Conservation (phyloP, 1,140 invertebrate species). For the Platyscapa corneri region DNA sequence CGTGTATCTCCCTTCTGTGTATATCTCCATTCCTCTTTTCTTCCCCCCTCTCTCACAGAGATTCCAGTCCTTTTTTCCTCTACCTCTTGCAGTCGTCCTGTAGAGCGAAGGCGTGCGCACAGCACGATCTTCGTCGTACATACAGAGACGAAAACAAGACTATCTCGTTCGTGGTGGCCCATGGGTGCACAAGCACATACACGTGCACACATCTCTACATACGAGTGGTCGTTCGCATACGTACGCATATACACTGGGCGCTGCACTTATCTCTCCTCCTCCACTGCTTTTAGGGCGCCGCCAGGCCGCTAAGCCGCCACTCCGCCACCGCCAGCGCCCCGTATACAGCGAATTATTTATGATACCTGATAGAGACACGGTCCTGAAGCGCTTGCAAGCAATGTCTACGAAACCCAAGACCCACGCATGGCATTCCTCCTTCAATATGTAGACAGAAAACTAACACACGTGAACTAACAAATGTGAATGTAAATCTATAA, state of each 20-base stretch:
- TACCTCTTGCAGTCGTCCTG: not conserved
- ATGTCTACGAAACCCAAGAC: constrained; percentile 65
- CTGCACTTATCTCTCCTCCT: not conserved
- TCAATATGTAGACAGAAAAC: constrained; percentile 31
- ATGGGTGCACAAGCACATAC: not conserved
- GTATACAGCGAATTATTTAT: constrained; percentile 71
- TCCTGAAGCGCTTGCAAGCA: constrained; percentile 17
- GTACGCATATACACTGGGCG: not conserved
- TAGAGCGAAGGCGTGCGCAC: constrained; percentile 12
- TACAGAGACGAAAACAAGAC: constrained; percentile 33
- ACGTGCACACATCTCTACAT: not conserved
- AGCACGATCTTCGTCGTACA: constrained; percentile 29
- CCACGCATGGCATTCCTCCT: constrained; percentile 70
- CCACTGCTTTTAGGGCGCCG: constrained; percentile 6
- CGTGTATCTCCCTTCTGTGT: not conserved
- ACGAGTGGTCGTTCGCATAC: not conserved
- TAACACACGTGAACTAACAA: not conserved
- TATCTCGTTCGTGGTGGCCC: constrained; percentile 8
- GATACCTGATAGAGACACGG: constrained; percentile 74
- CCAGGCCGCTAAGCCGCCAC: not conserved
- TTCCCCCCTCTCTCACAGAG: not conserved
- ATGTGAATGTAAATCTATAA: not conserved
- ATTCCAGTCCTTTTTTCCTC: constrained; percentile 26
- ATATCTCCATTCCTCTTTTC: not conserved
- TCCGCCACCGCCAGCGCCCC: constrained; percentile 17